A percentile compares a stretch with the other conserved stretches of the same genome.
These are phyloP conservation scores for Rosalia funebris DNA, from an alignment of 2,888 invertebrate genomes.

Conservation along the genomic window DNA sequence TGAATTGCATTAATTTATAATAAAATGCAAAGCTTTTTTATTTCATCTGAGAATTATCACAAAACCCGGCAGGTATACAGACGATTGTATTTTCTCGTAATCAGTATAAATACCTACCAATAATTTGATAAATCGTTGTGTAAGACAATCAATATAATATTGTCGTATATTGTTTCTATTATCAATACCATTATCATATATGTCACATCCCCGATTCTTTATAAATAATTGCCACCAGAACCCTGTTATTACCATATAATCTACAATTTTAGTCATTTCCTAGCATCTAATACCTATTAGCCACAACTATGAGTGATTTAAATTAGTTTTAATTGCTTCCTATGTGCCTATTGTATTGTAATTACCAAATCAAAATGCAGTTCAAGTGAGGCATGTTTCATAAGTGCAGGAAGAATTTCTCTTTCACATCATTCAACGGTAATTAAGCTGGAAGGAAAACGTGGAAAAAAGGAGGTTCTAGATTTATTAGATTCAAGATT, in stretches of 20 bases:
- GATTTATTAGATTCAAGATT: no score
- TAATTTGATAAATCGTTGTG: background rate
- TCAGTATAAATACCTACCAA: background rate
- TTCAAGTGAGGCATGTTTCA: background rate
- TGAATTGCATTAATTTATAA: constrained; percentile 10
- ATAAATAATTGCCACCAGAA: background rate
- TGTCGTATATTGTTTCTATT: constrained; percentile 9
- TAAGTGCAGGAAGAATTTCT: background rate
- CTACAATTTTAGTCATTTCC: no score
- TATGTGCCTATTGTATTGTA: constrained; percentile 15
- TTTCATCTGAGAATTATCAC: background rate
- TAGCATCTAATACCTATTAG: background rate
- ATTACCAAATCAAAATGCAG: constrained; percentile 10
- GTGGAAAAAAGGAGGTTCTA: background rate
- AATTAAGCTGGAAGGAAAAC: background rate
- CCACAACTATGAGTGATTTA: background rate
- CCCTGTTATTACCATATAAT: no score
- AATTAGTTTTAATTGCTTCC: constrained; percentile 7
- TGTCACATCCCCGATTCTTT: background rate
- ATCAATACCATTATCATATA: constrained; percentile 12
- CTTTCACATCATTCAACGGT: background rate
- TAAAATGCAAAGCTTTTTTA: constrained; percentile 2
- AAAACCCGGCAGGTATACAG: background rate
- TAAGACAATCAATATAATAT: constrained; percentile 12
- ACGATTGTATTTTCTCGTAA: constrained; percentile 5